Conservation (phyloP, 2,797 vertebrate genomes). For the Rhinogobio ventralis region DNA sequence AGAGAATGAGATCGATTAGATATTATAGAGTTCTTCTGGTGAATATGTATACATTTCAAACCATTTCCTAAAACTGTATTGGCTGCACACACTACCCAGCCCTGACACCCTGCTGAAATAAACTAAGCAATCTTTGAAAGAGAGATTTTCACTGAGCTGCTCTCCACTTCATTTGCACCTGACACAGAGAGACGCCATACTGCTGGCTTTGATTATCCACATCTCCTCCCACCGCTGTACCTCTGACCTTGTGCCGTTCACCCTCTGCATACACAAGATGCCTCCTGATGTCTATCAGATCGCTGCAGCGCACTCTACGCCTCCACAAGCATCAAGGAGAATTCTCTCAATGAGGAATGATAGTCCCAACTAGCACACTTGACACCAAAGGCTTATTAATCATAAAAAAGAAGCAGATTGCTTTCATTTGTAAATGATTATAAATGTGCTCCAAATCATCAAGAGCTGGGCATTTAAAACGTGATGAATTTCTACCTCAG, state of each 20-base stretch:
- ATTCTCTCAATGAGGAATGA: slow-evolving; percentile 55
- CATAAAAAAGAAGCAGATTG: not conserved
- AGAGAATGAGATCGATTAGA: slow-evolving; percentile 20
- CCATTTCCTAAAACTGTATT: slow-evolving; percentile 13
- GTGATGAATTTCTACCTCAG: not conserved
- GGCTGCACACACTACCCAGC: not conserved
- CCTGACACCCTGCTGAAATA: not conserved
- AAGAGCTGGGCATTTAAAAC: not conserved
- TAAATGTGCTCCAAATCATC: not conserved
- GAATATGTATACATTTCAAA: slow-evolving; percentile 14
- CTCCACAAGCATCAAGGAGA: slow-evolving; percentile 59
- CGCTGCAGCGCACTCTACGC: slow-evolving; percentile 56
- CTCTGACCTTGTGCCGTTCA: slow-evolving; percentile 75
- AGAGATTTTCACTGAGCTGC: slow-evolving; percentile 37
- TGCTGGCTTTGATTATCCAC: slow-evolving; percentile 74
- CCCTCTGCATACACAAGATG: slow-evolving; percentile 66
- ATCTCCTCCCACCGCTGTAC: slow-evolving; percentile 63
- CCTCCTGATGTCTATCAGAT: slow-evolving; percentile 71
- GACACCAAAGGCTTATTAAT: slow-evolving; percentile 15
- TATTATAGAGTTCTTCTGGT: not conserved
- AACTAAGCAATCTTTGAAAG: slow-evolving; percentile 36
- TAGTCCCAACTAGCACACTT: not conserved
- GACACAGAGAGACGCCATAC: slow-evolving; percentile 46
- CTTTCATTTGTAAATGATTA: slow-evolving; percentile 4
- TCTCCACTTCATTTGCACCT: slow-evolving; percentile 35